Percentiles rank a stretch among this genome's conserved stretches.
phyloP scores from a whole-genome alignment of 2,797 vertebrate species.

The Agapornis canus region DNA sequence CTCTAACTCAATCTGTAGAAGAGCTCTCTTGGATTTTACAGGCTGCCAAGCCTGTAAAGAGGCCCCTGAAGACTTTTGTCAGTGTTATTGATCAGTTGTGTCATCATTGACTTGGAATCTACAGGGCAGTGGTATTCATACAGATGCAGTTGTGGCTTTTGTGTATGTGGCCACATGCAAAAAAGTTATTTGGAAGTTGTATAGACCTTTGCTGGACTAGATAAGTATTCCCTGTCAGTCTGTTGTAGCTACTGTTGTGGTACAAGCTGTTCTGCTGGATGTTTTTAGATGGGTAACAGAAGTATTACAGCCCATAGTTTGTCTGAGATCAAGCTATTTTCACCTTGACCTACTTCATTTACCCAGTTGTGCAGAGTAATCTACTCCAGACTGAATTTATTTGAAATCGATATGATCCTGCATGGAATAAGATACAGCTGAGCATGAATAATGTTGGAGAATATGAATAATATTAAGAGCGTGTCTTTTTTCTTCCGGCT shows the following conservation, averaged over 20 bases:
- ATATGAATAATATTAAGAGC: neutral
- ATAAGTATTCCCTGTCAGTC: neutral
- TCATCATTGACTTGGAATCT: neutral
- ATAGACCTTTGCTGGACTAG: neutral
- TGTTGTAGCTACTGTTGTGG: neutral
- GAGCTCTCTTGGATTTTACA: neutral
- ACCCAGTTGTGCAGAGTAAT: neutral
- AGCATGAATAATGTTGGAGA: neutral
- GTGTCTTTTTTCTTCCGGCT: neutral
- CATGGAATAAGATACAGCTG: neutral
- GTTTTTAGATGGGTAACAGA: neutral
- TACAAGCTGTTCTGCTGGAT: neutral
- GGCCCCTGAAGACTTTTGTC: neutral
- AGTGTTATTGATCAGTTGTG: neutral
- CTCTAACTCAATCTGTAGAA: neutral
- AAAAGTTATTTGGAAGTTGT: neutral
- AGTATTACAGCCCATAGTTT: neutral
- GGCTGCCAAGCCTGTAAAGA: neutral
- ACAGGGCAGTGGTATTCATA: neutral
- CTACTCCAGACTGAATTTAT: neutral
- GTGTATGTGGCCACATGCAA: neutral
- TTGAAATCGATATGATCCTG: neutral
- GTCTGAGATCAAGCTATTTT: neutral
- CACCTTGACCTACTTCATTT: conserved; percentile 25
- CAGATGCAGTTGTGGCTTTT: neutral